phyloP scores from a whole-genome alignment of 2,113 vertebrate species.

The Antennarius striatus region DNA sequence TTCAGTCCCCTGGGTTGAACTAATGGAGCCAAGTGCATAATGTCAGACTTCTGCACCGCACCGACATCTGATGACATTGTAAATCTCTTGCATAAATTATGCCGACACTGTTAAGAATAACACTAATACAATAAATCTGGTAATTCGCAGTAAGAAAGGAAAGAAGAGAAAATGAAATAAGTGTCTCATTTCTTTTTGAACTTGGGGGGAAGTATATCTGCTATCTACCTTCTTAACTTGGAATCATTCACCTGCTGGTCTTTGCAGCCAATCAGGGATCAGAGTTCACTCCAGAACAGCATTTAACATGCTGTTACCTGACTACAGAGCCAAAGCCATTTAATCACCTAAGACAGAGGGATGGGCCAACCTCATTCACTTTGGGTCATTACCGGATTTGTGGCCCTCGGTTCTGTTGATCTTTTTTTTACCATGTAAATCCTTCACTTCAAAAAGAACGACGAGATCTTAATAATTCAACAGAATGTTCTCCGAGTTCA shows the following conservation, averaged over 20 bases:
- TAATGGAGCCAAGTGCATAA: conserved; percentile 30
- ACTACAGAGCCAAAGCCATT: conserved; percentile 14
- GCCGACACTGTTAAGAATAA: conserved; percentile 65
- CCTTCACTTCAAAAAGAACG: conserved; percentile 20
- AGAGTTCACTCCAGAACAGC: conserved; percentile 37
- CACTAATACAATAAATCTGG: conserved; percentile 76
- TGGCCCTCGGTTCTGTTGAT: conserved; percentile 19
- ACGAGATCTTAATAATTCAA: conserved; percentile 13
- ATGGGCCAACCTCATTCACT: not conserved
- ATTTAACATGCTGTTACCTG: conserved; percentile 49
- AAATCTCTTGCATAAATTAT: conserved; percentile 25
- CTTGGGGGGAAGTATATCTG: conserved; percentile 68
- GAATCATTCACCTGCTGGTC: conserved; percentile 66
- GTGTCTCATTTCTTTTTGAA: conserved; percentile 83
- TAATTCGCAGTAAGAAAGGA: conserved; percentile 44
- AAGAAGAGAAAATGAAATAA: conserved; percentile 71
- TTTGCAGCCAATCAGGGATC: conserved; percentile 73
- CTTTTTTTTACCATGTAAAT: conserved; percentile 30
- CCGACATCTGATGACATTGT: conserved; percentile 31
- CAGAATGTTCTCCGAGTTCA: conserved; percentile 17
- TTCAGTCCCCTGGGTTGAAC: conserved; percentile 54
- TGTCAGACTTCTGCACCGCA: conserved; percentile 51
- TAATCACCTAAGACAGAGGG: conserved; percentile 29
- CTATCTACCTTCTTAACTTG: conserved; percentile 76
- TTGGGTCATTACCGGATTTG: conserved; percentile 9